Evolutionary conservation across 2,113 vertebrate genomes (phyloP).

Genomic region (Platycercus adscitus): DNA sequence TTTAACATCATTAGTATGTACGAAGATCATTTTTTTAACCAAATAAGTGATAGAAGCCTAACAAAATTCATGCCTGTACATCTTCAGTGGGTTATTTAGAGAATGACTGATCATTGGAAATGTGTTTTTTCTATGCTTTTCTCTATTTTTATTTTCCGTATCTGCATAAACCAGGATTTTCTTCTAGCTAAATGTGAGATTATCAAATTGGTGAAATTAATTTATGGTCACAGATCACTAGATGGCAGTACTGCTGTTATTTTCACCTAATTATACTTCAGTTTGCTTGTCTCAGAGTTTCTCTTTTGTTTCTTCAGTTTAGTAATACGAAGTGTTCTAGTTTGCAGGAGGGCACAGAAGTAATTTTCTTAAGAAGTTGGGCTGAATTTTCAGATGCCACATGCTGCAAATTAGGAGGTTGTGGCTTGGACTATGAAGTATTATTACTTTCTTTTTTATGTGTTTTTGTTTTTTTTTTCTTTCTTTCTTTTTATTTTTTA

Average conservation of each 20-base stretch:
- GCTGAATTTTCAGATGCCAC: not conserved
- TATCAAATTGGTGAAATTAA: not conserved
- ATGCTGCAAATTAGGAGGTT: not conserved
- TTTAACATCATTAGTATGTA: not conserved
- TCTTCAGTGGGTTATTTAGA: not conserved
- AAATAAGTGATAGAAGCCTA: not conserved
- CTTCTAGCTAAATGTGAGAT: not conserved
- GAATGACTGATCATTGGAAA: not conserved
- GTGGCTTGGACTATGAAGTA: not conserved
- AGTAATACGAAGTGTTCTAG: not conserved
- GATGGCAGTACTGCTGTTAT: not conserved
- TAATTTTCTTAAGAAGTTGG: not conserved
- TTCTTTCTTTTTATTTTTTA: not conserved
- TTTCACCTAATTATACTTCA: not conserved
- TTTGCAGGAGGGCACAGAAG: not conserved
- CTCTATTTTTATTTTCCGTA: not conserved
- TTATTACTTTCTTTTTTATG: accelerated
- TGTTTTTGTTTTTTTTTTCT: too few species aligned
- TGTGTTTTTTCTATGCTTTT: not conserved
- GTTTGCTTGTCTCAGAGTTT: not conserved
- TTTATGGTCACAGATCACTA: not conserved
- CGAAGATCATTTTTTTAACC: accelerated
- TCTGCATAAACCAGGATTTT: not conserved
- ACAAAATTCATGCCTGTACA: accelerated
- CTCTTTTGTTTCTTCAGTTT: not conserved